Conservation (phyloP, 1,140 invertebrate genomes). For the Harlomillsia oculata region DNA sequence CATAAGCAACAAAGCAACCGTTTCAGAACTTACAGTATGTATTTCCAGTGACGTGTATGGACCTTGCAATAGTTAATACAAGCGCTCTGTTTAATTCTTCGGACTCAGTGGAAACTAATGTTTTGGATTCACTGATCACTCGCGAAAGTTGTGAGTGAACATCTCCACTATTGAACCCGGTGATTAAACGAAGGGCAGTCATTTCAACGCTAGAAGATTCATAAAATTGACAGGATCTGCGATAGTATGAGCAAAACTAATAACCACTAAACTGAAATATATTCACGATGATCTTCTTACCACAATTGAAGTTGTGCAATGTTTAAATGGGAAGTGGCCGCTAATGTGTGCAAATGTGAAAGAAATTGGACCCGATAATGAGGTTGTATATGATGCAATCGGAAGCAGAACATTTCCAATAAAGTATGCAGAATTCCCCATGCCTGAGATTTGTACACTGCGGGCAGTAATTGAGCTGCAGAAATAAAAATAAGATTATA, state of each 20-base stretch:
- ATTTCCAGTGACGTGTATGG: slow-evolving; percentile 83
- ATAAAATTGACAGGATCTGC: slow-evolving; percentile 32
- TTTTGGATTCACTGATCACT: slow-evolving; percentile 76
- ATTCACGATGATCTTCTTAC: slow-evolving; percentile 46
- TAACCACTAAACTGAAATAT: neutral
- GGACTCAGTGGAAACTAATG: slow-evolving; percentile 79
- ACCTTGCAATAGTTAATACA: slow-evolving; percentile 82
- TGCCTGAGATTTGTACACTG: slow-evolving; percentile 81
- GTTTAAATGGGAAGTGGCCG: slow-evolving; percentile 79
- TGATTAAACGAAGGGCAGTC: slow-evolving; percentile 80
- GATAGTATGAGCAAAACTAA: neutral
- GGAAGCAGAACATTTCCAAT: slow-evolving; percentile 91
- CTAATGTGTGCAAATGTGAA: slow-evolving; percentile 76
- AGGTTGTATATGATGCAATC: slow-evolving; percentile 90
- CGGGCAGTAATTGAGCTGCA: slow-evolving; percentile 72
- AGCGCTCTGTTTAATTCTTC: slow-evolving; percentile 88
- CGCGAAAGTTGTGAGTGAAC: slow-evolving; percentile 81
- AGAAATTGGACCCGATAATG: slow-evolving; percentile 86
- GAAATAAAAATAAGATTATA: slow-evolving; percentile 23
- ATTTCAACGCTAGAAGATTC: slow-evolving; percentile 67
- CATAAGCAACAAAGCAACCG: neutral
- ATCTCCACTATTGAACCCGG: slow-evolving; percentile 72
- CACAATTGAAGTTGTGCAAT: slow-evolving; percentile 73
- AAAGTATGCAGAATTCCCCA: slow-evolving; percentile 91
- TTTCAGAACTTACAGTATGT: slow-evolving; percentile 24